Base-by-base conservation (phyloP, 2,888 invertebrate species). In the Mactromeris polynyma region DNA sequence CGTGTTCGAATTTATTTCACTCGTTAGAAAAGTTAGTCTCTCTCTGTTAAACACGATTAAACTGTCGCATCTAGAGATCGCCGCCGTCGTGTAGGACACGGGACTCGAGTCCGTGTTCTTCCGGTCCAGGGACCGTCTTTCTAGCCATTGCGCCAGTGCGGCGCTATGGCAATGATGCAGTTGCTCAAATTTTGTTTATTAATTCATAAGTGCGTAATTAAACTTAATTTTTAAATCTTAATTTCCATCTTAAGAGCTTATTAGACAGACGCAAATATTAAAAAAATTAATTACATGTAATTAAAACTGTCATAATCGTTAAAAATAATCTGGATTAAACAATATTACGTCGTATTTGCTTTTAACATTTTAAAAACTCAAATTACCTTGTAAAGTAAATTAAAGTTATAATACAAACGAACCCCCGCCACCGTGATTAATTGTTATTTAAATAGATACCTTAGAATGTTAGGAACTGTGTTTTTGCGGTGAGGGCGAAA, bases 371-470 rank as follows among this genome's bases (percentile, higher is more conserved):
- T 73, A 73, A 73, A 36, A 73, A 73, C 73, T 6, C 73, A 73
- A 33, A 73, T 73, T 73, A 73, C 17, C 73, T 33, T 73, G 33
- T 73, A 73, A 73, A 73, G 33, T 73, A 36, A 73, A 73, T 33
- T 33, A 36, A 33, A 73, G 73, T 36, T 73, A 36, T 73, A 73
- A 36, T 73, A 33, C 36, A 73, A 73, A 73, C 33, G 73, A 0
- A 19, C 17, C 11, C 11, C 14, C 11, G 2, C 73, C 4, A 36
- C 36, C 36, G 36, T 73, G 36, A 73, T 73, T 14, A 73, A 73
- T 73, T 33, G 73, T 36, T 73, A 73, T 73, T 73, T 73, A 73
- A 73, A 73, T 73, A 73, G 73, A 36, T 33, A 73, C 73, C n/a
- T 14, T 14, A 73, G 73, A 73, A 73, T 73, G 73, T 14, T 2